phyloP scores from a whole-genome alignment of 2,888 invertebrate species.

The Bugulina stolonifera region DNA sequence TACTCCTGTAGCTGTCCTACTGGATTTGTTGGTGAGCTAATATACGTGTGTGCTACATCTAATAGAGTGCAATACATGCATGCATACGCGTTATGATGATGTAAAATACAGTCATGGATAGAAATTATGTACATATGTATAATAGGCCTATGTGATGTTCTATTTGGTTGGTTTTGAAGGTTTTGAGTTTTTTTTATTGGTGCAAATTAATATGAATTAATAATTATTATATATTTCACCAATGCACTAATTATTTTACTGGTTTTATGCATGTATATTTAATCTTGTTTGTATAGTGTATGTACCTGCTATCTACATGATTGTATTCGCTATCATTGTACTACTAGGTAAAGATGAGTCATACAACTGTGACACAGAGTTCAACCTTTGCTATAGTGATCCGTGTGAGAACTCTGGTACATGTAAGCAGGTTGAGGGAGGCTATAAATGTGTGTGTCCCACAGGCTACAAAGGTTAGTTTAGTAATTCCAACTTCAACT shows the following conservation, averaged over 20 bases:
- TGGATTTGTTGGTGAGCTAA: constrained; percentile 72
- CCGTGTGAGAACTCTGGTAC: constrained; percentile 83
- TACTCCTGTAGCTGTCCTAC: constrained; percentile 85
- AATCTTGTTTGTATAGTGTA: neutral
- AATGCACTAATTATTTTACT: no score
- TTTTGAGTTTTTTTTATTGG: no score
- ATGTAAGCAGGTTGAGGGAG: constrained; percentile 79
- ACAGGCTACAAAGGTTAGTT: constrained; percentile 67
- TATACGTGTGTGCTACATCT: no score
- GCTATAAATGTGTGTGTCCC: constrained; percentile 81
- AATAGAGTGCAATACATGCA: neutral
- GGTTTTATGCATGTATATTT: neutral
- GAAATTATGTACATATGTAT: no score
- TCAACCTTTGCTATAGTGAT: constrained; percentile 91
- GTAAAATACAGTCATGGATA: no score
- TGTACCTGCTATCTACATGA: neutral
- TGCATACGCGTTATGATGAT: neutral
- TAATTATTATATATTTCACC: no score
- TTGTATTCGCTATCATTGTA: neutral
- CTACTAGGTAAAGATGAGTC: neutral
- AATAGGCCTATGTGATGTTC: no score
- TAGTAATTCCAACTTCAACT: no score
- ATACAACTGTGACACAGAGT: constrained; percentile 77
- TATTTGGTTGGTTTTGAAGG: no score
- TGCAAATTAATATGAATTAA: no score